These are phyloP conservation scores for Calliphora vomitoria DNA, from an alignment of 2,888 invertebrate species.

Conservation along the genomic window DNA sequence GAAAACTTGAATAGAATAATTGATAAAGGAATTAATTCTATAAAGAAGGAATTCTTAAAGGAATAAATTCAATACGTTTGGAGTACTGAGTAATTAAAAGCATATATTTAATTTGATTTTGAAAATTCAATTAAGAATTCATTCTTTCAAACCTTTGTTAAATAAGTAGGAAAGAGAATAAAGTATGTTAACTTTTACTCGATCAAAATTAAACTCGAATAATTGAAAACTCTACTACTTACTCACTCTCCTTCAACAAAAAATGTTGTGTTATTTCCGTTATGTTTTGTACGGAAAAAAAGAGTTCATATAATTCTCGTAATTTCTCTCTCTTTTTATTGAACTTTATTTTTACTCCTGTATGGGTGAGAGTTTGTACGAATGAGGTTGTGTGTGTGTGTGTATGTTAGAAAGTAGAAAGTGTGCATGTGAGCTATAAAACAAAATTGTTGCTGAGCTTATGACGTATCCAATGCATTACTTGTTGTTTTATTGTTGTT, in stretches of 20 bases:
- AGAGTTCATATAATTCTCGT: conserved; percentile 43
- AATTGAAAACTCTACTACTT: neutral
- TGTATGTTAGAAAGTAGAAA: conserved; percentile 13
- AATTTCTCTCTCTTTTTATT: conserved; percentile 39
- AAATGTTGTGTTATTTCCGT: conserved; percentile 43
- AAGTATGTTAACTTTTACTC: too few relatives aligned
- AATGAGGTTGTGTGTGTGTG: neutral
- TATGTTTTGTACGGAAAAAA: conserved; percentile 1
- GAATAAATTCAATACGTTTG: too few relatives aligned
- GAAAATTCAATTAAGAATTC: too few relatives aligned
- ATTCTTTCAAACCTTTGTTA: too few relatives aligned
- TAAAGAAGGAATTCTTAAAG: too few relatives aligned
- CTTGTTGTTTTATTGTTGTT: conserved; percentile 23
- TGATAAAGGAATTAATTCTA: too few relatives aligned
- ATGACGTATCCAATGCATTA: conserved; percentile 54
- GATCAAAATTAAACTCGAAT: too few relatives aligned
- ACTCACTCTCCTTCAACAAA: neutral
- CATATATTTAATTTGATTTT: too few relatives aligned
- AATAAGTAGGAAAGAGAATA: too few relatives aligned
- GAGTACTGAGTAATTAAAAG: too few relatives aligned
- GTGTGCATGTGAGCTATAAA: conserved; percentile 1
- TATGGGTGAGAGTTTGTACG: conserved; percentile 7
- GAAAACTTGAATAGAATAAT: too few relatives aligned
- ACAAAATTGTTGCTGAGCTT: conserved; percentile 56
- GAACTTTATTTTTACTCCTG: neutral